A percentile compares a stretch with the other conserved stretches of the same genome.
Conservation (phyloP, 2,888 invertebrate species). For the Eristalis arbustorum region DNA sequence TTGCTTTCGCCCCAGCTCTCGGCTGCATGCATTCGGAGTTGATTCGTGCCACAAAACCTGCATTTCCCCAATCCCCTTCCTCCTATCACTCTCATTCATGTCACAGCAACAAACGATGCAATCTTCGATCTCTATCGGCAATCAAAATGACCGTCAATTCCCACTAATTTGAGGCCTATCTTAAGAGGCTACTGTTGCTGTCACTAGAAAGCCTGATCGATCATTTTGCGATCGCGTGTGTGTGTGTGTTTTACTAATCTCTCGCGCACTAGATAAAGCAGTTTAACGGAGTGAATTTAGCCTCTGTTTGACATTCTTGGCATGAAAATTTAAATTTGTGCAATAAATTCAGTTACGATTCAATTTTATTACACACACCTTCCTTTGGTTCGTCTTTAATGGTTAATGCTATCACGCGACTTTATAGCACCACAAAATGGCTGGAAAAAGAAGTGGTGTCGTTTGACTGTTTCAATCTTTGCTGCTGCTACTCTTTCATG, state of each 20-base stretch:
- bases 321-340: background rate
- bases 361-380: background rate
- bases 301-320: background rate
- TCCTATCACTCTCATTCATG: background rate
- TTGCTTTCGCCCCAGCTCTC: too few species aligned
- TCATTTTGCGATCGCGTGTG: background rate
- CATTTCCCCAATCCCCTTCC: too few species aligned
- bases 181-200: background rate
- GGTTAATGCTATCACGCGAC: background rate
- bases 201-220: background rate
- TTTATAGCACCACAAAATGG: background rate
- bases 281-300: background rate
- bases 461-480: background rate
- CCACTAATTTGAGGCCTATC: background rate
- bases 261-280: background rate
- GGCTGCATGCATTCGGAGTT: too few species aligned
- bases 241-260: background rate
- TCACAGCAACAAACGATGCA: background rate
- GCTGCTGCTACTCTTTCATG: background rate
- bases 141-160: background rate
- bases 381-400: background rate
- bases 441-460: background rate
- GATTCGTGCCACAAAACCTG: too few species aligned
- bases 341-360: background rate
- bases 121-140: background rate